Evolutionary conservation across 2,113 vertebrate species (phyloP).

Genomic region (Lepus americanus): DNA sequence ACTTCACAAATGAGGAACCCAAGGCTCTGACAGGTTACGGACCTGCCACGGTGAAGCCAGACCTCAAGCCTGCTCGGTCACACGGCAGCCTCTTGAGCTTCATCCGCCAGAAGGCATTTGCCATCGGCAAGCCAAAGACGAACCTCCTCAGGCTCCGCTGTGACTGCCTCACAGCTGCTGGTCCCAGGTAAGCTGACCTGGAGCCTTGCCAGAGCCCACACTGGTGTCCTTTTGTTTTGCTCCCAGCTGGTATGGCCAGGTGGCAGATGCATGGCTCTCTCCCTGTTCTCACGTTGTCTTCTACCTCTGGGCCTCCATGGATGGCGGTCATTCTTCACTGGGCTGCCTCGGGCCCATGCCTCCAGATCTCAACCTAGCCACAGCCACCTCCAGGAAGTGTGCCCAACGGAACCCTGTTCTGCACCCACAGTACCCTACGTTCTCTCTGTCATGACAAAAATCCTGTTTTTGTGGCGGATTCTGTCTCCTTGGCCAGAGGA

Average conservation of each 20-base stretch:
- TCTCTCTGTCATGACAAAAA: background rate
- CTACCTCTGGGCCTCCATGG: background rate
- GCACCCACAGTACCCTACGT: background rate
- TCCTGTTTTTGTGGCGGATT: background rate
- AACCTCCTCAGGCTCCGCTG: background rate
- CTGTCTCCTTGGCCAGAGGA: slow-evolving; percentile 25
- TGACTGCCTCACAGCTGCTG: background rate
- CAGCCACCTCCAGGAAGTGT: background rate
- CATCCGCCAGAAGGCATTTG: background rate
- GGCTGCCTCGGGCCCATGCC: background rate
- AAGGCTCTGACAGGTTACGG: background rate
- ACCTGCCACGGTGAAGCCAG: background rate
- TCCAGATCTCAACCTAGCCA: background rate
- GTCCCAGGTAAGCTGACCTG: background rate
- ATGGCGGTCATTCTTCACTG: background rate
- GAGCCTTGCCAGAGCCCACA: background rate
- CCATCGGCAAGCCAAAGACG: background rate
- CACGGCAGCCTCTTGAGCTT: background rate
- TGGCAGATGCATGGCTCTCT: background rate
- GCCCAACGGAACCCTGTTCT: background rate
- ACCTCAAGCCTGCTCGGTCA: background rate
- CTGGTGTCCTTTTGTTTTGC: background rate
- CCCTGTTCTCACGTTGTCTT: background rate
- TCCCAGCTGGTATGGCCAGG: background rate
- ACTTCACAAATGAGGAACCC: slow-evolving; percentile 30